Conservation (phyloP, 2,797 vertebrate genomes). For the Neoniphon sammara region DNA sequence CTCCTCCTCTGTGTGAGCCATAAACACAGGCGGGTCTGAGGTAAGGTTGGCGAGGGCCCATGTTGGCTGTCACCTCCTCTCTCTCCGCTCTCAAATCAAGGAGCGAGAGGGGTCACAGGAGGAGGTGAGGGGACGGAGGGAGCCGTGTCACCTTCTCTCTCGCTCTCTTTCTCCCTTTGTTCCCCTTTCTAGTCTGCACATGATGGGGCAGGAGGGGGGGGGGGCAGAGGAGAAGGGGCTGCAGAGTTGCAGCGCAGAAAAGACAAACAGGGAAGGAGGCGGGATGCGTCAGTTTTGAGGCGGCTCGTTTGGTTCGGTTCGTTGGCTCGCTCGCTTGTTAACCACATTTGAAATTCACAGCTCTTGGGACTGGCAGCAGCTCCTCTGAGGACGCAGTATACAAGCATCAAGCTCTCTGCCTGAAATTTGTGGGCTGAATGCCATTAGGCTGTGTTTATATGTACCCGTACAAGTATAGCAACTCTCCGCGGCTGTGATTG, state of each 20-base stretch:
- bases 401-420: conserved; percentile 56
- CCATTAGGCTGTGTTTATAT: conserved; percentile 59
- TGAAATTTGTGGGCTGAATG: conserved; percentile 52
- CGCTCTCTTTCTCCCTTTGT: conserved; percentile 6
- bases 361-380: conserved; percentile 36
- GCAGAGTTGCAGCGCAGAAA: neutral
- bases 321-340: conserved; percentile 49
- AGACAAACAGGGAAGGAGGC: conserved; percentile 33
- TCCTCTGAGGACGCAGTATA: conserved; percentile 49
- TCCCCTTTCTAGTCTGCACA: conserved; percentile 25
- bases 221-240: no score
- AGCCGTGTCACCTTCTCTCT: neutral
- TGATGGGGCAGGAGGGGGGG: conserved; percentile 30
- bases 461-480: conserved; percentile 38
- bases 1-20: conserved; percentile 61
- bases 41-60: conserved; percentile 67
- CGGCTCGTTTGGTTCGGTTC: conserved; percentile 40
- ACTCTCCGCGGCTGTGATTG: conserved; percentile 38
- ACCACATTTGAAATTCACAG: conserved; percentile 66
- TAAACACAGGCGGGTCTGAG: conserved; percentile 70
- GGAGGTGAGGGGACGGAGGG: conserved; percentile 6
- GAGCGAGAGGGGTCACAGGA: conserved; percentile 11
- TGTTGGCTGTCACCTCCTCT: conserved; percentile 75
- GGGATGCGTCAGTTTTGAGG: conserved; percentile 55
- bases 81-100: conserved; percentile 69